Base-by-base conservation (phyloP, 64 coral and sea anemone species). In the Porites australiensis region DNA sequence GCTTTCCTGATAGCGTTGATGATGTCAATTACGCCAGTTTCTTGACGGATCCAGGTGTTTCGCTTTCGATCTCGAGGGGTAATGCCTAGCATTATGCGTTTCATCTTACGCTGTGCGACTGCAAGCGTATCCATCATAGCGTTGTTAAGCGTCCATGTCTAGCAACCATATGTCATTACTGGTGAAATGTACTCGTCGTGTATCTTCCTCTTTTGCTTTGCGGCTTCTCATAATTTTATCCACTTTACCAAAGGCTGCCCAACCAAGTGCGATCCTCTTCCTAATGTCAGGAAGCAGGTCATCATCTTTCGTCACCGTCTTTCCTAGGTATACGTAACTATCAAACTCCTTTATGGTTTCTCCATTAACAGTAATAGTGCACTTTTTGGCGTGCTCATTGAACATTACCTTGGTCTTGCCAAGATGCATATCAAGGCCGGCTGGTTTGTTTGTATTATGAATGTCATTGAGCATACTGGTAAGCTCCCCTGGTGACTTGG, bases 391-490 rank as follows among this genome's bases (percentile, higher is more conserved):
- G 54, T 82, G 54, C 8, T 82, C 61, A 63, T 82, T 82, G 54
- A 63, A 61, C 79, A 82, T 61, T 22, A 82, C 54, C 44, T 82
- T 82, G 13, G 53, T 82, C 61, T 82, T 82, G 54, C 79, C 79
- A 60, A 5, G 54, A 63, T 82, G 55, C 61, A 82, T 63, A 13
- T 63, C 62, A 21, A 63, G 79, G 61, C 54, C 79, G 11, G 11
- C 68, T 71, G 68, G 68, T 71, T 27, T 71, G 68, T 20, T 43
- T 71, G n/a, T 71, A 4, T 11, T 43, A 71, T 71, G 68, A 19
- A 71, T 71, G n/a, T 71, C 68, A 71, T 0, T 23, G 68, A 71
- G 63, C 63, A 66, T 66, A 67, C 64, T 14, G 64, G 5, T 67
- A 3, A 67, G 64, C 15, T 67, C 64, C 3, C 19, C 64, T 18